Evolutionary conservation across 2,797 vertebrate species (phyloP), one percentile per base, ranked within the genome.

Genomic region (Thripadectes ignobilis): DNA sequence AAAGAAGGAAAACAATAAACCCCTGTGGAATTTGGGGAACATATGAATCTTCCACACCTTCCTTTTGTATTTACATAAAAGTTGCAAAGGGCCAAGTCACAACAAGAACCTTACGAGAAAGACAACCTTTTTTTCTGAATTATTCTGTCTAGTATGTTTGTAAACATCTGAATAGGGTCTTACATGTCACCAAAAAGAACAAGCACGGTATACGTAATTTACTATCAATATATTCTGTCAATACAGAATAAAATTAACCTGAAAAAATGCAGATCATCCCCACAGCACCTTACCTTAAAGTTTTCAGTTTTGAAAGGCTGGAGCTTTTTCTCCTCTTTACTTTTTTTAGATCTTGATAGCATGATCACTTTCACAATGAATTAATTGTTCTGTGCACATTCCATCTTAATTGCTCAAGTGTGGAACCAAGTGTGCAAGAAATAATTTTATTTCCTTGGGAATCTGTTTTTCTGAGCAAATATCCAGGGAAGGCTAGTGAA

Each of bases 1-100:
- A 74, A 89, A 93, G 76, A 93, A 74, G 79, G 81, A 95, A 94
- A 84, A 54, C 72, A 93, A 95, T 76, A 92, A 95, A 96, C 92
- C 89, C 93, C 75, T 11, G 15, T 85, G 38, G 82, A 95, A 96
- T 82, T 66, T 22, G 39, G 49, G 82, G 59, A 88, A 96, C 10
- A 3, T 38, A 74, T 5, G 91, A 80, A 65, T 85, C 30, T 95
- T 79, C 23, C 24, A 67, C 10, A 29, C 6, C 14, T 83, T 68
- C 18, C 36, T 48, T 77, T 22, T 23, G 18, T 80, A 76, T 85
- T 77, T 51, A 49, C 68, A 43, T 18, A 65, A 7, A 62, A 65
- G 14, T 58, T 59, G 23, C 54, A 92, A 92, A 84, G 43, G 54
- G 38, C 23, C 43, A 92, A 75, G 39, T 75, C 46, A 58, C 32